A percentile compares a stretch with the other conserved stretches of the same genome.
Conservation (phyloP, 2,888 invertebrate species). For the Abrostola tripartita region DNA sequence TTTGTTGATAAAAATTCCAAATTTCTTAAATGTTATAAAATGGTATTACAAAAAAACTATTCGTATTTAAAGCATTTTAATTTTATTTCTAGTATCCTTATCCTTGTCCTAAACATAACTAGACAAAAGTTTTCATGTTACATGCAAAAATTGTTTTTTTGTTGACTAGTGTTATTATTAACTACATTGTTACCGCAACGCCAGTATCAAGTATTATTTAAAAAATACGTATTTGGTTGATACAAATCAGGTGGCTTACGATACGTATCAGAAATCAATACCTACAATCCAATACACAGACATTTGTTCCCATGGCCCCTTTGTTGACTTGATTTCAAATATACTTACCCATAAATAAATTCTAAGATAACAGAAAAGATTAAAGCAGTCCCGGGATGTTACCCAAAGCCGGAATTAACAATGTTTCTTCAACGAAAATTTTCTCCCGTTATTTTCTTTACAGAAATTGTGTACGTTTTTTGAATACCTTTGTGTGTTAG, state of each 20-base stretch:
- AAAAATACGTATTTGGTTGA: background rate
- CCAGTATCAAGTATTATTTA: background rate
- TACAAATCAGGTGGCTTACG: background rate
- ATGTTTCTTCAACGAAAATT: constrained; percentile 33
- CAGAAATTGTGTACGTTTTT: constrained; percentile 28
- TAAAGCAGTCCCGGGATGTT: constrained; percentile 21
- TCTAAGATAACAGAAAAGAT: constrained; percentile 42
- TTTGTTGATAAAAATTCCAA: too few relatives aligned
- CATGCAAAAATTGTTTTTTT: too few relatives aligned
- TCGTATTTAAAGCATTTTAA: too few relatives aligned
- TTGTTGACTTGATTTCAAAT: constrained; percentile 22
- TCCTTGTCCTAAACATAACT: too few relatives aligned
- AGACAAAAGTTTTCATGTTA: too few relatives aligned
- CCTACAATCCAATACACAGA: constrained; percentile 10
- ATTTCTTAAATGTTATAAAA: too few relatives aligned
- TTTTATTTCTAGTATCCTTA: too few relatives aligned
- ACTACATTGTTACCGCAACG: background rate
- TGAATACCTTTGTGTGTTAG: constrained; percentile 23
- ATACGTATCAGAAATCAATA: constrained; percentile 23
- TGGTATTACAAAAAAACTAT: too few relatives aligned
- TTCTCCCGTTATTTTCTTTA: constrained; percentile 29
- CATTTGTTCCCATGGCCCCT: constrained; percentile 1
- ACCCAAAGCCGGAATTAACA: constrained; percentile 19
- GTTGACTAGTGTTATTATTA: too few relatives aligned
- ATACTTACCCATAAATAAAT: constrained; percentile 26